A percentile compares a stretch with the other conserved stretches of the same genome.
Evolutionary conservation across 2,113 vertebrate species (phyloP).

Genomic region (Chionodraco myersi): DNA sequence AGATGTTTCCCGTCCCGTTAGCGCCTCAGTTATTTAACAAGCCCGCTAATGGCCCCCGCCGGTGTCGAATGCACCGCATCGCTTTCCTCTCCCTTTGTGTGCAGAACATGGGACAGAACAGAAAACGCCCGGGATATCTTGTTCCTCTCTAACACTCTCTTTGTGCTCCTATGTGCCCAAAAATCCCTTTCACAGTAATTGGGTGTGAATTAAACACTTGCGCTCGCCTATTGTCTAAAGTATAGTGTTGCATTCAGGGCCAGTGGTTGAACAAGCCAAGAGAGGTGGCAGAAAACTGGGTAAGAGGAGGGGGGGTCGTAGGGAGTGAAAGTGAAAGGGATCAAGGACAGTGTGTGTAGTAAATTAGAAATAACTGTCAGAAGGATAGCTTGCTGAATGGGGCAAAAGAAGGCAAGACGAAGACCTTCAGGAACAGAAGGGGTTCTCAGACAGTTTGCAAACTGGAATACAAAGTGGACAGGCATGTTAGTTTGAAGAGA

Average conservation of each 20-base stretch:
- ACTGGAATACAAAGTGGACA: constrained; percentile 39
- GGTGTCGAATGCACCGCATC: constrained; percentile 66
- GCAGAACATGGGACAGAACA: constrained; percentile 60
- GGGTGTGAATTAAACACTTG: constrained; percentile 77
- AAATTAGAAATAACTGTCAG: neutral
- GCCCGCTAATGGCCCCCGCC: constrained; percentile 62
- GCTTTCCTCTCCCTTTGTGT: constrained; percentile 68
- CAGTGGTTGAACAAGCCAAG: constrained; percentile 67
- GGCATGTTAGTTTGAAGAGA: too few species aligned
- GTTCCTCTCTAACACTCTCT: constrained; percentile 68
- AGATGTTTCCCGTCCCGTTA: constrained; percentile 73
- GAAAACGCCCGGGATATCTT: constrained; percentile 64
- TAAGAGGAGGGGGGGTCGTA: neutral
- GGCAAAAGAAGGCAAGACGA: neutral
- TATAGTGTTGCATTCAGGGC: constrained; percentile 53
- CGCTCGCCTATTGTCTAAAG: constrained; percentile 65
- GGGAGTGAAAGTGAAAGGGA: constrained; percentile 26
- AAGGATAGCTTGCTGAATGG: constrained; percentile 17
- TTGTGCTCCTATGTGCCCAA: constrained; percentile 68
- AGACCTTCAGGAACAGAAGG: constrained; percentile 7
- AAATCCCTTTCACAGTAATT: constrained; percentile 72
- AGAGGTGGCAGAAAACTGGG: constrained; percentile 27
- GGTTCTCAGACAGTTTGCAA: constrained; percentile 7
- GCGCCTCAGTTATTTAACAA: constrained; percentile 70
- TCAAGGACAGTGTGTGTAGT: neutral